A percentile compares a stretch with the other conserved stretches of the same genome.
Evolutionary conservation across 1,140 invertebrate genomes (phyloP).

Genomic region (Chrysopa pallens): DNA sequence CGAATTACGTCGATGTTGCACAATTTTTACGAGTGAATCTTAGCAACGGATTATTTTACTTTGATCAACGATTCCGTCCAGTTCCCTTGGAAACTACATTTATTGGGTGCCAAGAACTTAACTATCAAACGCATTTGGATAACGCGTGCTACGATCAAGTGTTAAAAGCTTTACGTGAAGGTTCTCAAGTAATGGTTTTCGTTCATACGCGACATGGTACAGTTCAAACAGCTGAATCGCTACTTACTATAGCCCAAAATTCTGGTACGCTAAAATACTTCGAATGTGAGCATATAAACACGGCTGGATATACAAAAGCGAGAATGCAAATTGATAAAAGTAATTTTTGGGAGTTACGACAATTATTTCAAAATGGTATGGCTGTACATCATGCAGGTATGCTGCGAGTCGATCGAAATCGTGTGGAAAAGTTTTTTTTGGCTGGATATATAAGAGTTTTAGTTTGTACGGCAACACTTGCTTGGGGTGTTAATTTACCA

Average conservation of each 20-base stretch:
- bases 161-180: slow-evolving; percentile 64
- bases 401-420: slow-evolving; percentile 60
- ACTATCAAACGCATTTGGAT: slow-evolving; percentile 57
- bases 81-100: slow-evolving; percentile 89
- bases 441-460: slow-evolving; percentile 84
- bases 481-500: slow-evolving; percentile 98
- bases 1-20: slow-evolving; percentile 96
- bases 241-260: slow-evolving; percentile 59
- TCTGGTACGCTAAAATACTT: slow-evolving; percentile 49
- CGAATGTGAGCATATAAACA: slow-evolving; percentile 32
- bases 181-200: slow-evolving; percentile 98
- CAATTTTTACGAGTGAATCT: slow-evolving; percentile 88
- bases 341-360: slow-evolving; percentile 54
- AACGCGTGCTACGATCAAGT: slow-evolving; percentile 88
- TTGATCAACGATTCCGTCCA: slow-evolving; percentile 77
- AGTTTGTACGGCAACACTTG: slow-evolving; percentile 93
- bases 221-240: slow-evolving; percentile 59
- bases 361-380: slow-evolving; percentile 77
- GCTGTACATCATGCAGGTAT: slow-evolving; percentile 95
- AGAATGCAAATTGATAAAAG: slow-evolving; percentile 46
- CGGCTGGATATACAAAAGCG: slow-evolving; percentile 35
- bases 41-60: slow-evolving; percentile 86
- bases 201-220: slow-evolving; percentile 97
- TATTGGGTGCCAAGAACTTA: slow-evolving; percentile 62
- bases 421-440: slow-evolving; percentile 79